Conservation (phyloP, 2,113 vertebrate genomes). For the Turnix velox region DNA sequence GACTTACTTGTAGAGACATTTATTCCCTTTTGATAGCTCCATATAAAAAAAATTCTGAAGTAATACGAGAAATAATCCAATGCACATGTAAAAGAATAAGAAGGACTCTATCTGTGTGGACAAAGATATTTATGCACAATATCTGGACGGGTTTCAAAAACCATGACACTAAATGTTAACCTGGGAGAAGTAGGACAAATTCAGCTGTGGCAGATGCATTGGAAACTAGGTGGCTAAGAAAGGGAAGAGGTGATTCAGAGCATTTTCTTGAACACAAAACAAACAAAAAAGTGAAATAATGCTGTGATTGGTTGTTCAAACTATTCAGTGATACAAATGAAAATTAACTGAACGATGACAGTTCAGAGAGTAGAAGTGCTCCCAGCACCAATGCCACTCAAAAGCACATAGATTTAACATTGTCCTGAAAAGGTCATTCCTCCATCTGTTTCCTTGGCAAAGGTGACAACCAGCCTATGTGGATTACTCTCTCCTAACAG, state of each 20-base stretch:
- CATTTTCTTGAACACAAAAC: not conserved
- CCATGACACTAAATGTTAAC: not conserved
- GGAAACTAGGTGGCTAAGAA: not conserved
- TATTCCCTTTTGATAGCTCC: not conserved
- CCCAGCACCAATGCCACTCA: not conserved
- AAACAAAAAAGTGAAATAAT: not conserved
- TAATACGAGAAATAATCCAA: not conserved
- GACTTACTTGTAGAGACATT: not conserved
- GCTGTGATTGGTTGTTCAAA: not conserved
- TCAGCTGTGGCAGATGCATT: not conserved
- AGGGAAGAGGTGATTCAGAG: not conserved
- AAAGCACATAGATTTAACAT: not conserved
- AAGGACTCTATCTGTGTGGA: not conserved
- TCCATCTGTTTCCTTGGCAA: slow-evolving; percentile 49
- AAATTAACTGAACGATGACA: slow-evolving; percentile 4
- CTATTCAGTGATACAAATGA: not conserved
- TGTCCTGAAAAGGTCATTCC: slow-evolving; percentile 34
- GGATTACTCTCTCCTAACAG: slow-evolving; percentile 10
- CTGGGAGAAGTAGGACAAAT: not conserved
- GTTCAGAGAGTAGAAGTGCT: not conserved
- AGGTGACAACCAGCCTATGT: slow-evolving; percentile 35
- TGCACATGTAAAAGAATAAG: not conserved
- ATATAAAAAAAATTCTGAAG: not conserved
- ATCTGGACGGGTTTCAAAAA: not conserved
- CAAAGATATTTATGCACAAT: not conserved